Conservation (phyloP, 2,113 vertebrate species). For the Brachypodius melanocephalos region DNA sequence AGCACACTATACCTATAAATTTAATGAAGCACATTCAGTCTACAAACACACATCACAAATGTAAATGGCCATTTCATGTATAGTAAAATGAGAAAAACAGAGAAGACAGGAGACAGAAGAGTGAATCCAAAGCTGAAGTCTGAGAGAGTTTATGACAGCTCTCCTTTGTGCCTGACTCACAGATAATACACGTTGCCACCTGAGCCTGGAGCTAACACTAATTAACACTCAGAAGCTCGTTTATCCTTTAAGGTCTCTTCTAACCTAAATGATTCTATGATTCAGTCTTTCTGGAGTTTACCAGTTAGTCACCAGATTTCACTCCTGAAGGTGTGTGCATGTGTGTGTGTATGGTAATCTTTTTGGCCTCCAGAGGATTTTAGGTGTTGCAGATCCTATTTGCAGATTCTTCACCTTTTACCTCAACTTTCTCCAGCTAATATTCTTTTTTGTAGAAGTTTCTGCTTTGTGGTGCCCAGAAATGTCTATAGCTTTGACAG, state of each 20-base stretch:
- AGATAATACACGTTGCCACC: fast-evolving
- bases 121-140: not conserved
- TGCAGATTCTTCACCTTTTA: not conserved
- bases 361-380: not conserved
- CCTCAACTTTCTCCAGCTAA: not conserved
- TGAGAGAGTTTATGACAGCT: not conserved
- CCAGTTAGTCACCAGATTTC: not conserved
- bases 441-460: not conserved
- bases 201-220: not conserved
- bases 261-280: not conserved
- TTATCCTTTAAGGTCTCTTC: not conserved
- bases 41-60: not conserved
- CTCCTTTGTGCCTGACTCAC: not conserved
- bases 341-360: not conserved
- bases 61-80: not conserved
- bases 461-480: not conserved
- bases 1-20: not conserved
- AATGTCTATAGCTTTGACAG: not conserved
- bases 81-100: not conserved
- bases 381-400: not conserved
- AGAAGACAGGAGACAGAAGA: not conserved
- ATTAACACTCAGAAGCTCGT: not conserved
- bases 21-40: constrained; percentile 10
- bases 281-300: not conserved
- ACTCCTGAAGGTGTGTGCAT: not conserved